Evolutionary conservation across 2,888 invertebrate genomes (phyloP).

Genomic region (Cosmopolites sordidus): DNA sequence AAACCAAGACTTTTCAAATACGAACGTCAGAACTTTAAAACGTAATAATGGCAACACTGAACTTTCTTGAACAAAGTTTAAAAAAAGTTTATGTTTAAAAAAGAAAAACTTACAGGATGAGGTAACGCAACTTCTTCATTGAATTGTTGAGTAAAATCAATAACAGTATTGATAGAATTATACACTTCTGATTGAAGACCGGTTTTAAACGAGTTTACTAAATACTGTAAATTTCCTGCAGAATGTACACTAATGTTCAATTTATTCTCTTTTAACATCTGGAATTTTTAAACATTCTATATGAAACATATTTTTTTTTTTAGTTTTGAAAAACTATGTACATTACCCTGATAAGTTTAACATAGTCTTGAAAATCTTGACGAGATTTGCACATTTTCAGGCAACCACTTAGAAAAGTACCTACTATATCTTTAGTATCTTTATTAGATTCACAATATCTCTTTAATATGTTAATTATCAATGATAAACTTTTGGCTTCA

Average conservation of each 20-base stretch:
- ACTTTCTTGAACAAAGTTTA: not conserved
- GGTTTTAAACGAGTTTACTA: conserved; percentile 1
- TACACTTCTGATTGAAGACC: conserved; percentile 20
- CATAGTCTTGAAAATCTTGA: conserved; percentile 47
- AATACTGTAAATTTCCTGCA: conserved; percentile 29
- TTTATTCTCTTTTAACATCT: not conserved
- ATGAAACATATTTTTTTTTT: no score
- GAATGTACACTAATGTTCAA: conserved; percentile 27
- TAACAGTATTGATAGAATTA: conserved; percentile 24
- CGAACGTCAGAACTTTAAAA: no score
- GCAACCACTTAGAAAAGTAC: conserved; percentile 53
- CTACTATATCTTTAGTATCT: conserved; percentile 54
- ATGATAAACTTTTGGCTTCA: conserved; percentile 49
- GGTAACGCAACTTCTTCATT: conserved; percentile 40
- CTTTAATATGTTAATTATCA: conserved; percentile 51
- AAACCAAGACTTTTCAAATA: no score
- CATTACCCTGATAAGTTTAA: conserved; percentile 47
- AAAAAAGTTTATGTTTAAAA: no score
- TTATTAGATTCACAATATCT: conserved; percentile 49
- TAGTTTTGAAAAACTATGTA: no score
- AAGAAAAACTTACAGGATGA: conserved; percentile 48
- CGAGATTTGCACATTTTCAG: conserved; percentile 49
- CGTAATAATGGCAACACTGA: no score
- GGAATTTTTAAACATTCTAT: not conserved
- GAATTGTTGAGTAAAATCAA: conserved; percentile 30